Evolutionary conservation across 2,797 vertebrate species (phyloP).

Genomic region (Microtus agrestis): DNA sequence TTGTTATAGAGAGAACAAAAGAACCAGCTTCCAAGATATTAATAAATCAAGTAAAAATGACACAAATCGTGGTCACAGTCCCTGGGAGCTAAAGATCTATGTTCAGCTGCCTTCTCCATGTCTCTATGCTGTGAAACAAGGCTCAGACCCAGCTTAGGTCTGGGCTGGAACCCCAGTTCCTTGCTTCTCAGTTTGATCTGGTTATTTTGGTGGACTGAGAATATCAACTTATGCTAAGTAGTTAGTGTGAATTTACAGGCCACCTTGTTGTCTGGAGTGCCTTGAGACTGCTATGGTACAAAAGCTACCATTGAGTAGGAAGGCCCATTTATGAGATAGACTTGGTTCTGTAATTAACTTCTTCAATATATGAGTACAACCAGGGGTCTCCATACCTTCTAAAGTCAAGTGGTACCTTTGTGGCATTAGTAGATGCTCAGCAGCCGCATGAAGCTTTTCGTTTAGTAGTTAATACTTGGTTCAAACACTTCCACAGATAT

Average conservation of each 20-base stretch:
- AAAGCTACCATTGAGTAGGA: background rate
- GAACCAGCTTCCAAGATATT: background rate
- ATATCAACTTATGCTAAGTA: too few relatives aligned
- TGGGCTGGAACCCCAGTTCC: background rate
- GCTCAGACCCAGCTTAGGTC: background rate
- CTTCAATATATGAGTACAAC: background rate
- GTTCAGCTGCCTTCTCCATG: background rate
- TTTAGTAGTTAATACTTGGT: background rate
- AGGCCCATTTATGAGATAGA: background rate
- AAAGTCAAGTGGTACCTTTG: background rate
- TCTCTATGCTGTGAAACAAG: background rate
- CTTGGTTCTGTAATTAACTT: background rate
- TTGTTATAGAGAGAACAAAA: background rate
- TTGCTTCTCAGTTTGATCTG: background rate
- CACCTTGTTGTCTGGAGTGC: background rate
- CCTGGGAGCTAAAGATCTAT: background rate
- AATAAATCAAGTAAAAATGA: slow-evolving; percentile 37
- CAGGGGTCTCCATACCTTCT: background rate
- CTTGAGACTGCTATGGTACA: background rate
- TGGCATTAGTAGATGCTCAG: background rate
- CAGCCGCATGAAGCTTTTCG: background rate
- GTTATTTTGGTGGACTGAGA: background rate
- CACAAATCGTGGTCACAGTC: background rate
- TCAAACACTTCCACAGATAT: background rate
- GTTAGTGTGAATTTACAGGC: background rate